These are phyloP conservation scores for Fistularia tabacaria DNA, from an alignment of 2,797 vertebrate species.

Conservation along the genomic window DNA sequence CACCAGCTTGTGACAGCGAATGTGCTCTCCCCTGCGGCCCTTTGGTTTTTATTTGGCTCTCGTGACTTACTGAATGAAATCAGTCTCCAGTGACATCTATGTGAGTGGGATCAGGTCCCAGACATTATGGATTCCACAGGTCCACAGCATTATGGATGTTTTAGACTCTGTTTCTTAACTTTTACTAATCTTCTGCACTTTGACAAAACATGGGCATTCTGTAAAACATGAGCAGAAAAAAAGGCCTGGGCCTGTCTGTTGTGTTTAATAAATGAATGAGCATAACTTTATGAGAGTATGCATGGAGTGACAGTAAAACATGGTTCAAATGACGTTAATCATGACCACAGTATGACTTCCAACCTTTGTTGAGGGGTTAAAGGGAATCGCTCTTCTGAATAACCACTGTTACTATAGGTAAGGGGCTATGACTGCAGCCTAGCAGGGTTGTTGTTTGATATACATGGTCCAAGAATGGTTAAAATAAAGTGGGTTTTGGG, in stretches of 20 bases:
- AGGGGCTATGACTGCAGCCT: slow-evolving; percentile 30
- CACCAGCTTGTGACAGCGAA: slow-evolving; percentile 18
- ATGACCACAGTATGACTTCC: slow-evolving; percentile 16
- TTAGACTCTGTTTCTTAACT: slow-evolving; percentile 1
- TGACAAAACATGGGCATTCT: slow-evolving; percentile 17
- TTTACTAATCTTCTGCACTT: slow-evolving; percentile 21
- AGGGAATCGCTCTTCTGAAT: slow-evolving; percentile 27
- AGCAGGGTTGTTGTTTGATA: slow-evolving; percentile 45
- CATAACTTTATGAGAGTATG: slow-evolving; percentile 9
- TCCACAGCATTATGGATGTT: no score
- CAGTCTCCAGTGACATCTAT: no score
- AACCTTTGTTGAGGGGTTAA: slow-evolving; percentile 37
- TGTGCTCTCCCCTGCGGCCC: slow-evolving; percentile 20
- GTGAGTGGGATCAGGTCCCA: no score
- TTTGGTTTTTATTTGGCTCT: slow-evolving; percentile 41
- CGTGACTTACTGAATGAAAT: slow-evolving; percentile 32
- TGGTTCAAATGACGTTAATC: slow-evolving; percentile 9
- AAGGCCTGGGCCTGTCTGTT: slow-evolving; percentile 29
- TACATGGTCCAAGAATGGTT: slow-evolving; percentile 30
- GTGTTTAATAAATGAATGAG: slow-evolving; percentile 11
- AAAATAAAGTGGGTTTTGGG: slow-evolving; percentile 36
- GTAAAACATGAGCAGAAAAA: slow-evolving; percentile 6
- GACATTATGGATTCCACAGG: no score
- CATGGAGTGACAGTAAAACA: slow-evolving; percentile 6
- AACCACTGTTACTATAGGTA: slow-evolving; percentile 34